Evolutionary conservation across 2,888 invertebrate species (phyloP), one percentile per base, ranked within the genome.

Genomic region (Amiota communis): DNA sequence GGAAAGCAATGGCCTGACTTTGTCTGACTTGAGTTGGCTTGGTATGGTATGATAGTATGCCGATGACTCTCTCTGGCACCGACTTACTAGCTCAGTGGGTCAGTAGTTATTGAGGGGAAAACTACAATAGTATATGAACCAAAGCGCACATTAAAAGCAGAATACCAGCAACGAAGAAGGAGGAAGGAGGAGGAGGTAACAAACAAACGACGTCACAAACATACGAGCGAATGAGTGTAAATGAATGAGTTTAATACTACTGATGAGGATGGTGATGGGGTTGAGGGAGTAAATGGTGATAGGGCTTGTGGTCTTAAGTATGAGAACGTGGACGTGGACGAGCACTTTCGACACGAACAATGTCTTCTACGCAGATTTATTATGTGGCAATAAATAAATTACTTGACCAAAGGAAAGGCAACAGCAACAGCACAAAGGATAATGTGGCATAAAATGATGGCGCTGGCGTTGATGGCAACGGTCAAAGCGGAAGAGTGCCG

Each of bases 311-410:
- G 36, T 36, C 36, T 36, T 36, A 36, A 36, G 6, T 36, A 36
- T 36, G 36, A 36, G 36, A 36, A 36, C 6, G 36, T 36, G 53
- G 15, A 53, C 13, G 46, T 47, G 71, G 51, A 51, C 23, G 17
- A 36, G 56, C 56, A 23, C 70, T 36, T 36, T 36, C 8, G n/a
- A 71, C 84, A 71, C 77, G 79, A 81, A 36, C 36, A 36, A 82
- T 82, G 82, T 85, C 84, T 86, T 85, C 76, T 79, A 82, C 80
- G 77, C 82, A 86, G 86, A 86, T 86, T 86, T 86, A 86, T 86
- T 82, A 82, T 87, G 82, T 85, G 85, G 85, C 85, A 85, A 87
- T 86, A 87, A 86, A 87, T 87, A 86, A 86, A 86, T 82, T 83
- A 83, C 84, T 80, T 79, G 80, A 76, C 80, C 79, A 78, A 80